Base-by-base conservation (phyloP, 2,113 vertebrate genomes). In the Ptychochromis oligacanthus region DNA sequence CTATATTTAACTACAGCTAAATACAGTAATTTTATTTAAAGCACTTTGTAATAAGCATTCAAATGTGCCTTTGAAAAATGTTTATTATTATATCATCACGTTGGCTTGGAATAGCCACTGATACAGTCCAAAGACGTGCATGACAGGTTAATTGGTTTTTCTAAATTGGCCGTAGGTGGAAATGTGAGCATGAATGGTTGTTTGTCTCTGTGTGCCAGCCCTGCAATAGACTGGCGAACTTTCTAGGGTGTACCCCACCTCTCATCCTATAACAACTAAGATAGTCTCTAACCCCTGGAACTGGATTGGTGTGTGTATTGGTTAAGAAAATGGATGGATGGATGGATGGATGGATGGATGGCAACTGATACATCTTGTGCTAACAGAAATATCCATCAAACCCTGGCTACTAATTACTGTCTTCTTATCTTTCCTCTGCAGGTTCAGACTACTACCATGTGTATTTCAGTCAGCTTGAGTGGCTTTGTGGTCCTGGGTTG, bases 371-470 rank as follows among this genome's bases (percentile, higher is more conserved):
- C 13, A 40, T 26, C 22, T 31, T 31, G 3, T 52, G 43, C 24
- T 49, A 49, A 52, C 36, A 20, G 28, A 84, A 64, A 36, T 58
- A 84, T 88, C 74, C 46, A 81, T 81, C 64, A 88, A 60, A 79
- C 75, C 84, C 76, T 22, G 38, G 57, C 34, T n/a, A 13, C 55
- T 89, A 84, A 86, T 83, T 59, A 11, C 13, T 14, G 14, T 86
- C 34, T 75, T 75, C 20, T 67, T 34, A 5, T 74, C 11, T 26
- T 40, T 91, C 26, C 49, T 91, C 78, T 91, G 18, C 77, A 99
- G 98, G 98, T 99, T 60, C 98, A 99, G 94, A 99, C 98, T 2
- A 99, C 98, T 0, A 99, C 98, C 75, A 99, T 99, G 98, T 99
- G 98, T 86, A 99, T 99, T 95, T 99, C 98, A 0, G 98, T 99